Evolutionary conservation across 2,888 invertebrate species (phyloP).

Genomic region (Aphodius sticticus): DNA sequence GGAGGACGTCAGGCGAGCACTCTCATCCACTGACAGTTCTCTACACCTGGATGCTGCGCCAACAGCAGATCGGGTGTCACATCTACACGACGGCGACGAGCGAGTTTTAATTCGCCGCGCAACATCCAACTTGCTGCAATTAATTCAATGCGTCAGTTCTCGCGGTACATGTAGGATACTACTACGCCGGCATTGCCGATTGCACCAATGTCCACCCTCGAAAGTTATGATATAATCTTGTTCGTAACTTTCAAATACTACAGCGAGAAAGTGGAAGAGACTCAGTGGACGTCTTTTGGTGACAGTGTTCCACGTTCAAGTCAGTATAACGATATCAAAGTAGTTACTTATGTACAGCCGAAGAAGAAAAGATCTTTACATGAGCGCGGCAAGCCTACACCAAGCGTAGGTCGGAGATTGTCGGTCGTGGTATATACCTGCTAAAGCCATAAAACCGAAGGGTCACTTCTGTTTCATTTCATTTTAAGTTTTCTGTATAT

Average conservation of each 20-base stretch:
- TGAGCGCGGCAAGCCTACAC: too few species aligned
- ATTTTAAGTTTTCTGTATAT: too few species aligned
- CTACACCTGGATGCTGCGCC: neutral
- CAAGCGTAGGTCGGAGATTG: too few species aligned
- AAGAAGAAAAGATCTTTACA: too few species aligned
- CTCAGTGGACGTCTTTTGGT: neutral
- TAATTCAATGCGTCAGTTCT: neutral
- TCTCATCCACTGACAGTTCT: neutral
- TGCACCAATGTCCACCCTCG: neutral
- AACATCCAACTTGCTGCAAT: neutral
- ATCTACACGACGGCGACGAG: neutral
- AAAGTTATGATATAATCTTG: neutral
- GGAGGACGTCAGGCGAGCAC: neutral
- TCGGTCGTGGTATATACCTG: too few species aligned
- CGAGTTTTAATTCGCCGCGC: neutral
- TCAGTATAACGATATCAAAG: too few species aligned
- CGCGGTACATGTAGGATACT: neutral
- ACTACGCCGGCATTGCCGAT: neutral
- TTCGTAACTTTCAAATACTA: neutral
- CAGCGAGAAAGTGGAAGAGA: neutral
- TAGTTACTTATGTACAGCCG: too few species aligned
- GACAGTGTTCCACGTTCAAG: too few species aligned
- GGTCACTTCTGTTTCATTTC: too few species aligned
- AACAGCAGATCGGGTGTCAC: neutral
- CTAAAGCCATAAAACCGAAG: too few species aligned